Percentiles rank a stretch among this genome's conserved stretches.
Evolutionary conservation across 1,140 invertebrate genomes (phyloP).

Genomic region (Drosophila rufa): DNA sequence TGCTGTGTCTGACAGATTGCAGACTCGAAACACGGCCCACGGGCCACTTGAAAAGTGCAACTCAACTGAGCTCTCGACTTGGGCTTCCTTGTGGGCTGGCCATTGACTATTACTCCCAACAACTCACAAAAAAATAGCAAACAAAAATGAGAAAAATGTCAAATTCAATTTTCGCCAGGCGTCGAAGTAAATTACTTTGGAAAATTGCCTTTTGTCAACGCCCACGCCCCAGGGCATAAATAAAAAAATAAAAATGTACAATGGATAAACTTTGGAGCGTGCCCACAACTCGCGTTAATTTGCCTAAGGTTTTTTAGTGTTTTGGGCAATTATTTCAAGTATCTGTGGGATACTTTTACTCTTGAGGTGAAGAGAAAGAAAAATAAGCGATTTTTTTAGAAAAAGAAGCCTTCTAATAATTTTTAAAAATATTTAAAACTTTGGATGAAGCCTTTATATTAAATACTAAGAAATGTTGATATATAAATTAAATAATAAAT

Average conservation of each 20-base stretch:
- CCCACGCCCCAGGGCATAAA: slow-evolving; percentile 31
- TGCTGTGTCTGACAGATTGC: slow-evolving; percentile 39
- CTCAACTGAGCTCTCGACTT: slow-evolving; percentile 30
- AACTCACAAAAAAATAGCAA: slow-evolving; percentile 6
- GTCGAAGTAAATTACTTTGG: slow-evolving; percentile 71
- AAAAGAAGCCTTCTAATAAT: not conserved
- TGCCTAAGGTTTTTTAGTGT: slow-evolving; percentile 28
- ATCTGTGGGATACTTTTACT: slow-evolving; percentile 13
- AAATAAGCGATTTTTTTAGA: not conserved
- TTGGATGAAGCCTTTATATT: no score
- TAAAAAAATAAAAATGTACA: not conserved
- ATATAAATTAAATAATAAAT: no score
- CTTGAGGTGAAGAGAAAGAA: not conserved
- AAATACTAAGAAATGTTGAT: no score
- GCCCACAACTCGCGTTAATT: slow-evolving; percentile 65
- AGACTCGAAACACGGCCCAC: slow-evolving; percentile 37
- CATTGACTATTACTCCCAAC: slow-evolving; percentile 6
- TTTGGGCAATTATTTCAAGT: slow-evolving; percentile 22
- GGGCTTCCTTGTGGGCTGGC: slow-evolving; percentile 69
- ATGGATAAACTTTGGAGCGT: slow-evolving; percentile 31
- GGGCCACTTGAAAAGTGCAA: slow-evolving; percentile 47
- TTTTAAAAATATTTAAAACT: not conserved
- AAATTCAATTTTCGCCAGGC: slow-evolving; percentile 72
- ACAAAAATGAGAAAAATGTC: slow-evolving; percentile 59
- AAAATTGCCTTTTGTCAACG: slow-evolving; percentile 73